Evolutionary conservation across 2,113 vertebrate species (phyloP), one percentile per base, ranked within the genome.

Genomic region (Tringa solitaria): DNA sequence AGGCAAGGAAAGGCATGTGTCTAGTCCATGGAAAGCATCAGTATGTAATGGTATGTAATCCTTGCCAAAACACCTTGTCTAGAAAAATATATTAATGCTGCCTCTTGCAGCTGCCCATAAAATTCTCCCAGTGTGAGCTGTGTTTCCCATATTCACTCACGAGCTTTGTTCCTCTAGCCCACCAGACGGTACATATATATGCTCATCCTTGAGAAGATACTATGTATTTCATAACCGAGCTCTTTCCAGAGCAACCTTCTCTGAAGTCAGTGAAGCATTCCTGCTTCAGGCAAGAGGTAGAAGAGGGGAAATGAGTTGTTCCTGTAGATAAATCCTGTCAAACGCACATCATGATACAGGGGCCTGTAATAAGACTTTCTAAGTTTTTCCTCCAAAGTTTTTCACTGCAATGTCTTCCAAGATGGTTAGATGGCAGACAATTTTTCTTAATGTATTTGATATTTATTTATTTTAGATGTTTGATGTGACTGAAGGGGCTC

Each of bases 401-500:
- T 14, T 79, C 54, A 12, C 45, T 69, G 33, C 33, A 5, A 3
- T 84, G 12, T 41, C 48, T 78, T 82, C 43, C 24, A 61, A 28
- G 35, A 59, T 79, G 32, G 12, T 84, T 61, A 53, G 69, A 20
- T 59, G 61, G 28, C 21, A 84, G 45, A 61, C 86, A 39, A 86
- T 53, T 73, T 83, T 35, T 56, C 8, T 1, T 81, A 86, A 82
- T 2, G 0, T 50, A 30, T 61, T 81, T 46, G 37, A 28, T 89
- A 8, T 54, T 32, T 53, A 57, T 78, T 73, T 81, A 18, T 96
- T 97, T 57, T 88, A 99, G 99, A 99, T 99, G 99, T 99, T 99
- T 48, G 99, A 99, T 95, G 98, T 99, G 92, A 97, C 98, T 21
- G 99, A 99, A 98, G 99, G 99, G 2, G 98, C 98, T 92, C 98